These are phyloP conservation scores for Siderastrea radians DNA, from an alignment of 92 coral and sea anemone genomes.

Conservation along the genomic window DNA sequence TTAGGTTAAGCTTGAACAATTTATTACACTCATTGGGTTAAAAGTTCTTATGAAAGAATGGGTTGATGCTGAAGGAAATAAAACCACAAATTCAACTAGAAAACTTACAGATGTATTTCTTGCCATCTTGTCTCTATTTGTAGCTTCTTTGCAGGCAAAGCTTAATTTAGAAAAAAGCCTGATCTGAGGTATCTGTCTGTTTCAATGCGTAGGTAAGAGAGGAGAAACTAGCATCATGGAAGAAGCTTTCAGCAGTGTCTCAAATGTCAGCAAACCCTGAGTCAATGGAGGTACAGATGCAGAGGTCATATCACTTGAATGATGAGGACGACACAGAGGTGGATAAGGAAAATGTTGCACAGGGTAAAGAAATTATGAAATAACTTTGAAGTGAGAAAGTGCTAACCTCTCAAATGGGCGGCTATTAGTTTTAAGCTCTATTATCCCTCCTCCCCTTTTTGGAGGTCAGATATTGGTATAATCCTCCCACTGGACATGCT, in stretches of 20 bases:
- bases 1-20: too few relatives aligned
- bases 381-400: not conserved
- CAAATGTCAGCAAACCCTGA: conserved; percentile 91
- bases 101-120: too few relatives aligned
- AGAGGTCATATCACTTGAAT: conserved; percentile 88
- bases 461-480: too few relatives aligned
- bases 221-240: conserved; percentile 93
- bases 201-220: conserved; percentile 80
- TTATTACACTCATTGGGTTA: too few relatives aligned
- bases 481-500: too few relatives aligned
- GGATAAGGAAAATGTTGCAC: conserved; percentile 92
- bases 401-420: not conserved
- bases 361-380: conserved; percentile 63
- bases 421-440: too few relatives aligned
- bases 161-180: not conserved
- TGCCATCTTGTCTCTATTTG: too few relatives aligned
- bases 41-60: too few relatives aligned
- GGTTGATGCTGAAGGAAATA: too few relatives aligned
- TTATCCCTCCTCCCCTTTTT: too few relatives aligned
- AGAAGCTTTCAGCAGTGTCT: conserved; percentile 93
- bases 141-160: too few relatives aligned
- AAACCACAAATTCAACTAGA: too few relatives aligned
- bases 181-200: not conserved
- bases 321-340: conserved; percentile 98
- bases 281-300: conserved; percentile 90